Base-by-base conservation (phyloP, 2,888 invertebrate species). In the Euzophera pinguis region DNA sequence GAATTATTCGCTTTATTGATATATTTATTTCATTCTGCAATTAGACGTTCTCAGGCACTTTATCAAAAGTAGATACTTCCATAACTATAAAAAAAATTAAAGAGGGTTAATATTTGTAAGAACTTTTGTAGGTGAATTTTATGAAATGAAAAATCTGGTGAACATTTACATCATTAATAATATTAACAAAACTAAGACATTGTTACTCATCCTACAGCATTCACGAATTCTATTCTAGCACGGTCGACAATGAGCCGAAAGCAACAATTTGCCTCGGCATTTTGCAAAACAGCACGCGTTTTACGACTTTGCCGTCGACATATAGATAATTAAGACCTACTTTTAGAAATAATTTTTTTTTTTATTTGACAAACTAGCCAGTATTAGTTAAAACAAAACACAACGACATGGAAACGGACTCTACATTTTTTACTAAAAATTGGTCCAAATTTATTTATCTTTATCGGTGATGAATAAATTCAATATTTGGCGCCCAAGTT, bases 371-470 rank as follows among this genome's bases (percentile, higher is more conserved):
- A 17, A 47, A 47, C 16, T 14, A 17, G 1, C n/a, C 29, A 22
- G 52, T 45, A 39, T 55, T 39, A 52, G 14, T 12, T 50, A 32
- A n/a, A 17, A 17, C 50, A 53, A 51, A 17, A 6, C 47, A 48
- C 60, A 50, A 64, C 56, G 63, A 63, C 53, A 69, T 71, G 58
- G 59, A 58, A 55, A 59, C 78, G 6, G 6, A 13, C 7, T 29
- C 4, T 13, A 8, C 82, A 83, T 69, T 64, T n/a, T 71, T 87
- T 88, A 88, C 84, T 68, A 79, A 89, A 89, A 88, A 89, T 89
- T 88, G 88, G 88, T 88, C 88, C 88, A 67, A 82, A 64, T 73
- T 74, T 73, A 73, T 78, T 69, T 69, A 32, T 32, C 75, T 75
- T 74, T 69, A 55, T 63, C 62, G 63, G 54, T 59, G 56, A 63